These are phyloP conservation scores for Podiceps cristatus DNA, from an alignment of 2,113 vertebrate genomes.

Conservation along the genomic window DNA sequence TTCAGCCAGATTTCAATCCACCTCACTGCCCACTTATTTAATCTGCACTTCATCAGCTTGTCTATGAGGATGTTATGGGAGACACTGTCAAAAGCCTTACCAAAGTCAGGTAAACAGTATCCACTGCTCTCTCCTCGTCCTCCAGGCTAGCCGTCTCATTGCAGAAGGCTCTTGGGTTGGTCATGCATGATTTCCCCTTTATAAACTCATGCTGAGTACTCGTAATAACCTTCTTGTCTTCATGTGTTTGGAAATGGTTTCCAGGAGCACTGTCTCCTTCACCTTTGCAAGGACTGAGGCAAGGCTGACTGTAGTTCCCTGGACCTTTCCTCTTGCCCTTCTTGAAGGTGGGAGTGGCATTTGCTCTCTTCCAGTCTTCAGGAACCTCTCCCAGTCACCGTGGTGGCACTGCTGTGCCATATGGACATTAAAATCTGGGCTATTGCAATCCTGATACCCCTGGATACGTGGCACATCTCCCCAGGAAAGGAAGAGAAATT, in stretches of 20 bases:
- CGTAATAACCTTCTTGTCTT: not conserved
- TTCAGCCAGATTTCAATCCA: not conserved
- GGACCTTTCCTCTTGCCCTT: not conserved
- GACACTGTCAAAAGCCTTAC: not conserved
- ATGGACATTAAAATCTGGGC: not conserved
- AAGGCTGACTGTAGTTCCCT: not conserved
- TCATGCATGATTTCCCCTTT: not conserved
- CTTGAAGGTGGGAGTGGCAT: not conserved
- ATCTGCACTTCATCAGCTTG: not conserved
- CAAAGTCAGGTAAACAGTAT: not conserved
- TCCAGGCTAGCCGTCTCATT: not conserved
- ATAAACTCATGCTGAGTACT: not conserved
- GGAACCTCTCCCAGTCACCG: not conserved
- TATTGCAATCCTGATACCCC: not conserved
- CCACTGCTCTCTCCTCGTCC: not conserved
- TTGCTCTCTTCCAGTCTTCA: not conserved
- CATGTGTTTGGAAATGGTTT: not conserved
- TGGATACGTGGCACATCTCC: not conserved
- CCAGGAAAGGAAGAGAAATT: not conserved
- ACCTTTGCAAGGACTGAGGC: not conserved
- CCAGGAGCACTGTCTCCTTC: not conserved
- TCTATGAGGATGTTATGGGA: not conserved
- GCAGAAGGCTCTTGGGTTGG: accelerated
- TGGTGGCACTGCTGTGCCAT: not conserved
- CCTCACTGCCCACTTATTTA: not conserved